phyloP scores from a whole-genome alignment of 2,797 vertebrate species.

The Pangasius djambal region DNA sequence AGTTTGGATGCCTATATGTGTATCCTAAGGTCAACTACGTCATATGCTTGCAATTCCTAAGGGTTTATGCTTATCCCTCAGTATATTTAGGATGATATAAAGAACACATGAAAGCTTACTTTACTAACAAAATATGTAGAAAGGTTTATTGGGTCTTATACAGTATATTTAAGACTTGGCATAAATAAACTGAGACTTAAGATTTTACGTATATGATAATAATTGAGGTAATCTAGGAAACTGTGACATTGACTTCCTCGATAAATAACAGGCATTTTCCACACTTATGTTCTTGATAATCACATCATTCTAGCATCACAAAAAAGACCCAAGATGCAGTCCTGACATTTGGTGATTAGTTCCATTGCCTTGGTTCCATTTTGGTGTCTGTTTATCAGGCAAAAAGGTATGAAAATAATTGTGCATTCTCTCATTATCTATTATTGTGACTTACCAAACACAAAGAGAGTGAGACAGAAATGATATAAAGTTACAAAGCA shows the following conservation, averaged over 20 bases:
- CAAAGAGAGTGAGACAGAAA: background rate
- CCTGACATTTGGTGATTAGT: background rate
- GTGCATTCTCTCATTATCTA: background rate
- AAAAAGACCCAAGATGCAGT: background rate
- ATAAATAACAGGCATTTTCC: background rate
- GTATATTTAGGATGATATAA: constrained; percentile 14
- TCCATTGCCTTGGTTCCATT: background rate
- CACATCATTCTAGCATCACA: background rate
- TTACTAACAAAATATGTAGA: constrained; percentile 23
- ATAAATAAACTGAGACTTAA: constrained; percentile 12
- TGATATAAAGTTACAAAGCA: background rate
- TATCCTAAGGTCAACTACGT: constrained; percentile 8
- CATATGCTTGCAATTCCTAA: background rate
- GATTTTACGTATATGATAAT: background rate
- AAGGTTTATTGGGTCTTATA: constrained; percentile 14
- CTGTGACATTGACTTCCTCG: background rate
- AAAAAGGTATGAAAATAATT: background rate
- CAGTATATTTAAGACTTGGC: constrained; percentile 1
- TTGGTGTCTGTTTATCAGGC: background rate
- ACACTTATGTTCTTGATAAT: background rate
- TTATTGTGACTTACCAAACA: background rate
- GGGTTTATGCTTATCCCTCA: background rate
- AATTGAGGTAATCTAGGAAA: constrained; percentile 5
- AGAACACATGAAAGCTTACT: constrained; percentile 19
- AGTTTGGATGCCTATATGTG: constrained; percentile 15